phyloP scores from a whole-genome alignment of 64 coral and sea anemone genomes.

The Stichodactyla helianthus region DNA sequence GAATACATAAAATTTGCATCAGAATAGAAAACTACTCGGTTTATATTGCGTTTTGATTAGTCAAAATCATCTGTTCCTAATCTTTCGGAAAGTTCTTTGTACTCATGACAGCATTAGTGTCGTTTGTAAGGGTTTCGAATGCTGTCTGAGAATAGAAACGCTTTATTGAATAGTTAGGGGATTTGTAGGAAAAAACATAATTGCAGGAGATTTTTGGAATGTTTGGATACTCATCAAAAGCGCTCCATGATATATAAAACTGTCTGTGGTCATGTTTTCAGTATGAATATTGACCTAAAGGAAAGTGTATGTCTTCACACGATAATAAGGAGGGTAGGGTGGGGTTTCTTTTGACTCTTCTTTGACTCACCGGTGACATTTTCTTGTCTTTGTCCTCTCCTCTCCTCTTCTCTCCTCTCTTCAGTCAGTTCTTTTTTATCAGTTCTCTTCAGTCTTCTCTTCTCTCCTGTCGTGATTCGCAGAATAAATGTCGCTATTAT shows the following conservation, averaged over 20 bases:
- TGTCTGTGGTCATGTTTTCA: not conserved
- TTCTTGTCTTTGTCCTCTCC: too few species aligned
- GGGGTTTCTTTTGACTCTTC: too few species aligned
- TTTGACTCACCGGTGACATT: too few species aligned
- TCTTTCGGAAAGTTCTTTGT: not conserved
- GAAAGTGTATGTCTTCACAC: too few species aligned
- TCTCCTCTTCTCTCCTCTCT: too few species aligned
- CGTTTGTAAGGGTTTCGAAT: not conserved
- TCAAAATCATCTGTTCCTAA: not conserved
- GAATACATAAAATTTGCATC: constrained; percentile 14
- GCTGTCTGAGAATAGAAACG: not conserved
- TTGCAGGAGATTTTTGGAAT: not conserved
- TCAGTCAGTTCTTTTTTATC: too few species aligned
- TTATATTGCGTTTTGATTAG: not conserved
- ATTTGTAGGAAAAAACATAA: not conserved
- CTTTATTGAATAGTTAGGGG: not conserved
- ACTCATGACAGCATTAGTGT: not conserved
- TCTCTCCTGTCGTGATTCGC: too few species aligned
- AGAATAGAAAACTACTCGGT: not conserved
- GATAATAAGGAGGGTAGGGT: not conserved
- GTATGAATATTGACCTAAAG: not conserved
- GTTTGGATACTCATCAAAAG: not conserved
- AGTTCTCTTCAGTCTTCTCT: too few species aligned
- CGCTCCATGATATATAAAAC: not conserved
- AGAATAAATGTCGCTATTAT: too few species aligned